These are phyloP conservation scores for Brachionus rotundiformis DNA, from an alignment of 1,140 invertebrate species.

Conservation along the genomic window DNA sequence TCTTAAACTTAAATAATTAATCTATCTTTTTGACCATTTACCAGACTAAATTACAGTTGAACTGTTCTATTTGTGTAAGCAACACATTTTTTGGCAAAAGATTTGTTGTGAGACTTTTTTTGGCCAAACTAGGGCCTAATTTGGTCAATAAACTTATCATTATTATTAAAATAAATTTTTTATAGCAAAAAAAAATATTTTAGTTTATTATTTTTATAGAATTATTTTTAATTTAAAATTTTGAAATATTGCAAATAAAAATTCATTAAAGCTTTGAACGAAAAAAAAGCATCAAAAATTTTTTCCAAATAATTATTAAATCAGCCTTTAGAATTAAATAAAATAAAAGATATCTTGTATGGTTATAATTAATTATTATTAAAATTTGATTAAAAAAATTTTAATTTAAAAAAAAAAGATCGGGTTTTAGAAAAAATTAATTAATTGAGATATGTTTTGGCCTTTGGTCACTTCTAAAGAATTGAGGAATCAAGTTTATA, in stretches of 20 bases:
- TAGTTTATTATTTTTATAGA: conserved; percentile 23
- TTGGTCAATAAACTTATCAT: conserved; percentile 20
- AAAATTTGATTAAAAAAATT: too few relatives aligned
- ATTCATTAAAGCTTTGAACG: neutral
- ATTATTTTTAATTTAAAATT: conserved; percentile 30
- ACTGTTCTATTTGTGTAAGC: neutral
- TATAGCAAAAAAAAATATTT: neutral
- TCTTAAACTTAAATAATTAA: conserved; percentile 35
- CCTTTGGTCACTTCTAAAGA: too few relatives aligned
- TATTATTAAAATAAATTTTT: neutral
- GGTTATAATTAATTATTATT: too few relatives aligned
- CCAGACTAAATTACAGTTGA: neutral
- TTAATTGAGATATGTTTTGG: too few relatives aligned
- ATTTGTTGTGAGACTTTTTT: neutral
- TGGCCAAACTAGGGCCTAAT: neutral
- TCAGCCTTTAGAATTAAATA: too few relatives aligned
- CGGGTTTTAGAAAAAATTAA: too few relatives aligned
- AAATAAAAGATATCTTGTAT: too few relatives aligned
- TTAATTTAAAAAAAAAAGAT: too few relatives aligned
- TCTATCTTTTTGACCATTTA: neutral
- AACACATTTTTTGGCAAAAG: neutral
- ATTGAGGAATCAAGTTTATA: too few relatives aligned
- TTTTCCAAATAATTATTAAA: neutral
- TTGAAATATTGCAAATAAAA: conserved; percentile 5
- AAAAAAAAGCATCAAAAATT: neutral